Percentiles rank a stretch among this genome's conserved stretches.
Conservation (phyloP, 2,113 vertebrate species). For the Lethenteron camtschaticum region DNA sequence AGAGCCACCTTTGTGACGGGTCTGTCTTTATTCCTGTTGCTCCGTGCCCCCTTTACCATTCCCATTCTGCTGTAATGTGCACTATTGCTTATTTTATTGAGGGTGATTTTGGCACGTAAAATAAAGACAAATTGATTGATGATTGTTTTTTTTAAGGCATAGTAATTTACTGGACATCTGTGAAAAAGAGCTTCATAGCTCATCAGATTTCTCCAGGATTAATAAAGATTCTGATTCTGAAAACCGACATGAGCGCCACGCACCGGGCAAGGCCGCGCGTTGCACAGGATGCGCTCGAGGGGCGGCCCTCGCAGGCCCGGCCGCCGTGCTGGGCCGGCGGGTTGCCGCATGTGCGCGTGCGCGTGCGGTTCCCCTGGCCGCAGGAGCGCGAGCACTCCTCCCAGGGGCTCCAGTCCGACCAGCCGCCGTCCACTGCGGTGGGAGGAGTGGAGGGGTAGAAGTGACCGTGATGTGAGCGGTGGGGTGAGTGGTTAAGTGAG, state of each 20-base stretch:
- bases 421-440: conserved; percentile 58
- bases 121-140: too few relatives aligned
- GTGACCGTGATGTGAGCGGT: too few relatives aligned
- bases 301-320: conserved; percentile 38
- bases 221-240: background rate
- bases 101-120: too few relatives aligned
- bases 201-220: background rate
- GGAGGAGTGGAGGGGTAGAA: background rate
- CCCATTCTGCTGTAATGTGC: too few relatives aligned
- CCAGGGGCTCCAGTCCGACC: conserved; percentile 76
- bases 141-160: background rate
- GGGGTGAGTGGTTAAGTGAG: too few relatives aligned
- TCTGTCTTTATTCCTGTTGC: too few relatives aligned
- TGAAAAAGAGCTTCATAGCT: background rate
- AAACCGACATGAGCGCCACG: conserved; percentile 9
- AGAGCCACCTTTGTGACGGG: too few relatives aligned
- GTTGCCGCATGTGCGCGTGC: conserved; percentile 45
- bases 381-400: conserved; percentile 74
- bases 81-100: too few relatives aligned
- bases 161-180: background rate
- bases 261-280: conserved; percentile 55
- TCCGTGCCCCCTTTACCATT: too few relatives aligned
- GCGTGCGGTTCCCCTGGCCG: conserved; percentile 61
- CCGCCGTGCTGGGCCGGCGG: conserved; percentile 49
- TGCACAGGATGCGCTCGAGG: conserved; percentile 49